Percentiles rank a stretch among this genome's conserved stretches.
These are phyloP conservation scores for Megathymus violae DNA, from an alignment of 1,140 invertebrate genomes.

Conservation along the genomic window DNA sequence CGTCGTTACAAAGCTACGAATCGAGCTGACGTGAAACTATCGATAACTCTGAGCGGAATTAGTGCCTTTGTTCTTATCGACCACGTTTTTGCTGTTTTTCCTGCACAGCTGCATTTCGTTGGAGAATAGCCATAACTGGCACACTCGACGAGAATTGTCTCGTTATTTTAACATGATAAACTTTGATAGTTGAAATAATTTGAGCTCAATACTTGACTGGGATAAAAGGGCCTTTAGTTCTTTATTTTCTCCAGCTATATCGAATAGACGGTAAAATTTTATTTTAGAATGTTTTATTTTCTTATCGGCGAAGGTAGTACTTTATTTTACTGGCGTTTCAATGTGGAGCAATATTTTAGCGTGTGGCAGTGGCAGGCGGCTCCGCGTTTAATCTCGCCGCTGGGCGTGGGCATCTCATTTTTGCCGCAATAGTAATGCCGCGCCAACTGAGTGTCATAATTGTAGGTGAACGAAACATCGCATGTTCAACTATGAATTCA, in stretches of 20 bases:
- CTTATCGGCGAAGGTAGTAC: conserved; percentile 46
- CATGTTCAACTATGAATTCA: not conserved
- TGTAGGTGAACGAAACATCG: conserved; percentile 13
- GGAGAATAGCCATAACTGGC: conserved; percentile 49
- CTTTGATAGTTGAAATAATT: conserved; percentile 47
- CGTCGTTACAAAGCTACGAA: conserved; percentile 62
- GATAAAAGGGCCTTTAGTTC: conserved; percentile 6
- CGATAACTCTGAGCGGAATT: conserved; percentile 66
- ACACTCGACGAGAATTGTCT: conserved; percentile 45
- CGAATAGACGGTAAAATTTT: conserved; percentile 17
- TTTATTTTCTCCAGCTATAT: conserved; percentile 21
- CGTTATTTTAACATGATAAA: conserved; percentile 53
- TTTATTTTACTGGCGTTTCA: conserved; percentile 59
- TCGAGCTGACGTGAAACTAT: conserved; percentile 67
- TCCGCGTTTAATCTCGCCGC: conserved; percentile 58
- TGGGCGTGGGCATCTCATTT: conserved; percentile 64
- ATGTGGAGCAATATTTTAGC: conserved; percentile 61
- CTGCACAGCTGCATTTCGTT: conserved; percentile 37
- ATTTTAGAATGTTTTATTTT: conserved; percentile 43
- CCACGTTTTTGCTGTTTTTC: conserved; percentile 51
- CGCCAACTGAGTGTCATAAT: conserved; percentile 38
- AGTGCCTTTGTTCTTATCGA: conserved; percentile 59
- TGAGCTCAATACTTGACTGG: conserved; percentile 24
- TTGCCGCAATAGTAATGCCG: conserved; percentile 42
- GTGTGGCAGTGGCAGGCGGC: conserved; percentile 56